Percentiles rank a stretch among this genome's conserved stretches.
These are phyloP conservation scores for Itoplectis maculator DNA, from an alignment of 2,888 invertebrate genomes.

Conservation along the genomic window DNA sequence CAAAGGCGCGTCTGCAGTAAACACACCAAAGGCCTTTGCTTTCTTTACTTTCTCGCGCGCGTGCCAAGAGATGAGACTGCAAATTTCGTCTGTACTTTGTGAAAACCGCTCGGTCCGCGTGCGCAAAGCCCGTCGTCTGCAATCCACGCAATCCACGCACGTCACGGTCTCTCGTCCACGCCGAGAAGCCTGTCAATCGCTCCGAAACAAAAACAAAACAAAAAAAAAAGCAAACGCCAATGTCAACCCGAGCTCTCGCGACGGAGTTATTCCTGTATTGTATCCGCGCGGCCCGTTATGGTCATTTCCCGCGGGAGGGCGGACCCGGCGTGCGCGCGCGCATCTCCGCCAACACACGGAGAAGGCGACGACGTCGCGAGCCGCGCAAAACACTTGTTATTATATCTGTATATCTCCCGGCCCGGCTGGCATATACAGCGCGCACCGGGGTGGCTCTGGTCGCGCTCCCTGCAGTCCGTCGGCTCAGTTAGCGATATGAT, in stretches of 20 bases:
- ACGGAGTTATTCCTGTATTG: slow-evolving; percentile 42
- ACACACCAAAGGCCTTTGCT: too few relatives aligned
- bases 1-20: too few relatives aligned
- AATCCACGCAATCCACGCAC: neutral
- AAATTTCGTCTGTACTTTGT: neutral
- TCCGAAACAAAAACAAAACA: neutral
- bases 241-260: neutral
- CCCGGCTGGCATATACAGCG: too few relatives aligned
- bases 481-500: slow-evolving; percentile 54
- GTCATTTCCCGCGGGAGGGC: slow-evolving; percentile 14
- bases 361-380: too few relatives aligned
- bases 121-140: neutral
- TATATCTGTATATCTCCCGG: too few relatives aligned
- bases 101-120: neutral
- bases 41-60: slow-evolving; percentile 12
- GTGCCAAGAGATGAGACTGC: neutral
- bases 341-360: too few relatives aligned
- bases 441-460: slow-evolving; percentile 19
- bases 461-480: slow-evolving; percentile 55
- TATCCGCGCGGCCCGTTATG: slow-evolving; percentile 22
- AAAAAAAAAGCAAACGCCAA: neutral
- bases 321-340: slow-evolving; percentile 52
- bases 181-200: neutral
- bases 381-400: too few relatives aligned
- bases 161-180: neutral